Percentiles rank a stretch among this genome's conserved stretches.
Evolutionary conservation across 1,140 invertebrate species (phyloP).

Genomic region (Aphelenchoides besseyi): DNA sequence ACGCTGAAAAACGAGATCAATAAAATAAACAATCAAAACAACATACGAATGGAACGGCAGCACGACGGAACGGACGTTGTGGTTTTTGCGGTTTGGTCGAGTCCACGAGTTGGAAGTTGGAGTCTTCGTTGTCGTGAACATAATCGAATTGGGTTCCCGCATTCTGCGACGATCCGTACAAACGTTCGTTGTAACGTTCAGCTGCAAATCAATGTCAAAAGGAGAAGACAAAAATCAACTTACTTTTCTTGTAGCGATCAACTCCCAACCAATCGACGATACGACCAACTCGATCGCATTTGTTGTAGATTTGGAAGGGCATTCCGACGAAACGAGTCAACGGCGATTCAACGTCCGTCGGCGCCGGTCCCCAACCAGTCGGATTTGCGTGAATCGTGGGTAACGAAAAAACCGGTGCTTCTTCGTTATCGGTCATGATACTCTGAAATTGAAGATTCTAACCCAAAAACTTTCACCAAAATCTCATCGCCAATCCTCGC

Average conservation of each 20-base stretch:
- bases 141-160: conserved; percentile 61
- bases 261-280: conserved; percentile 63
- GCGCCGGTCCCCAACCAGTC: conserved; percentile 50
- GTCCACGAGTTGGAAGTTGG: conserved; percentile 61
- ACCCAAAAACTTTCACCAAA: neutral
- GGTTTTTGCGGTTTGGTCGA: conserved; percentile 42
- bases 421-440: neutral
- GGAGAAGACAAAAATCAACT: conserved; percentile 6
- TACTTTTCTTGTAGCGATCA: conserved; percentile 57
- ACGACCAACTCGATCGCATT: conserved; percentile 59
- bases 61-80: conserved; percentile 40
- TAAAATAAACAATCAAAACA: neutral
- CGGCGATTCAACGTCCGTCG: conserved; percentile 8
- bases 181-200: conserved; percentile 61
- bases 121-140: conserved; percentile 59
- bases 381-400: conserved; percentile 37
- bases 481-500: neutral
- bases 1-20: no score
- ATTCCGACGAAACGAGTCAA: conserved; percentile 41
- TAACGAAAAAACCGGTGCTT: conserved; percentile 43
- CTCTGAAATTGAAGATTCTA: neutral
- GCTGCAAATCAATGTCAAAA: conserved; percentile 25
- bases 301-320: conserved; percentile 62
- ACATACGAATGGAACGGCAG: conserved; percentile 24
- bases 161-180: conserved; percentile 60